These are phyloP conservation scores for cat (Felis catus) DNA, from an alignment of 2,113 vertebrate species.

Conservation along the genomic window DNA sequence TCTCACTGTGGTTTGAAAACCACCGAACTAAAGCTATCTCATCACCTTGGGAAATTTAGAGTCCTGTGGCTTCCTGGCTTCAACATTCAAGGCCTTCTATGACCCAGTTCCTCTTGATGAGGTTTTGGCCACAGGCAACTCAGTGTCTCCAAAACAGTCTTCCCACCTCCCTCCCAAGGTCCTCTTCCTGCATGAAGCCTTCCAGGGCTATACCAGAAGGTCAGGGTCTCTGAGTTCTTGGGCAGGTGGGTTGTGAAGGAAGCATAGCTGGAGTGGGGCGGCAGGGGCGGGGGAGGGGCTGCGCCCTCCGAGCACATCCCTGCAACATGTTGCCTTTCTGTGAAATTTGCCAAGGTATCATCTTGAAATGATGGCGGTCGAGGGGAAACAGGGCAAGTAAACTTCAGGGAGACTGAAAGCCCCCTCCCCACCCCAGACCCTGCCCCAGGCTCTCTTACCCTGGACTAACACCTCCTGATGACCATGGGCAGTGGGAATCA, in stretches of 20 bases:
- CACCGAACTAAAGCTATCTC: not conserved
- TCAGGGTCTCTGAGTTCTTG: not conserved
- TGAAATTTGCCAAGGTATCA: not conserved
- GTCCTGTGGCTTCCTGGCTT: not conserved
- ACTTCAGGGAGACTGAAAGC: not conserved
- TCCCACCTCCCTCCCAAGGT: not conserved
- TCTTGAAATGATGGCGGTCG: too few relatives aligned
- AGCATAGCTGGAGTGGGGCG: not conserved
- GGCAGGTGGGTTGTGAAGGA: not conserved
- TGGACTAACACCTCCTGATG: not conserved
- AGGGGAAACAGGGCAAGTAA: not conserved
- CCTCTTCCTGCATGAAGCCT: not conserved
- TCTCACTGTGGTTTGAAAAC: not conserved
- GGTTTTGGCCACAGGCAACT: not conserved
- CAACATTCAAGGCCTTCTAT: not conserved
- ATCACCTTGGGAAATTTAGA: not conserved
- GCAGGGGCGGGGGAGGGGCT: accelerated
- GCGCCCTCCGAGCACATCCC: accelerated
- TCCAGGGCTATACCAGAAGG: not conserved
- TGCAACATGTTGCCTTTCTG: not conserved
- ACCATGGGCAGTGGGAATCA: not conserved
- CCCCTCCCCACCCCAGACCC: accelerated
- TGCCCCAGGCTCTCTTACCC: not conserved
- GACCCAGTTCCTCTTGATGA: not conserved
- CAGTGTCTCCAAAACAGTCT: not conserved